Evolutionary conservation across 2,113 vertebrate genomes (phyloP).

Genomic region (Nanorana parkeri): DNA sequence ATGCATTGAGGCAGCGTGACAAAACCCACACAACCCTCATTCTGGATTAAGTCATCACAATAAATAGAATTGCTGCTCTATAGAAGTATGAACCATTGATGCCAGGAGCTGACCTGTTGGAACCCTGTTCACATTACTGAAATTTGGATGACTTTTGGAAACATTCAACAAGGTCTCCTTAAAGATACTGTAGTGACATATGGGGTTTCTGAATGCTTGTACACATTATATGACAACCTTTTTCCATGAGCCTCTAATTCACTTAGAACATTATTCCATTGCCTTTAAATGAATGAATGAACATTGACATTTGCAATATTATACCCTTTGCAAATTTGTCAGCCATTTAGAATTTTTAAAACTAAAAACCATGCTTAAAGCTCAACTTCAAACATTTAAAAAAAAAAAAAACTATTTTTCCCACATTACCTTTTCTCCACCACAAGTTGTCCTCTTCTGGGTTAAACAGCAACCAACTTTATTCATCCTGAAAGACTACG

Average conservation of each 20-base stretch:
- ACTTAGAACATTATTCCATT: not conserved
- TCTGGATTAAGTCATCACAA: constrained; percentile 9
- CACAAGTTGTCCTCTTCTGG: too few species aligned
- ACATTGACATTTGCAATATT: too few species aligned
- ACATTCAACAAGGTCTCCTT: not conserved
- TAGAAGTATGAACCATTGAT: not conserved
- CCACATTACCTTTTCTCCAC: too few species aligned
- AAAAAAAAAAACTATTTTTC: too few species aligned
- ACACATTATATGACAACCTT: not conserved
- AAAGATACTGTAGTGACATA: not conserved
- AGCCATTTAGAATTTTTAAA: too few species aligned
- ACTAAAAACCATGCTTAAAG: too few species aligned
- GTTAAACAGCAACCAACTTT: too few species aligned
- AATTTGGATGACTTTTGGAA: not conserved
- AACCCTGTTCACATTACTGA: not conserved
- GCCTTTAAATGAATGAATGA: too few species aligned
- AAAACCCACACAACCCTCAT: not conserved
- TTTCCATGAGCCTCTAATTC: not conserved
- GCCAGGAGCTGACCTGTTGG: not conserved
- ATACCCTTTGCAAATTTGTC: too few species aligned
- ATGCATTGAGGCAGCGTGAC: not conserved
- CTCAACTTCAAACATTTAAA: too few species aligned
- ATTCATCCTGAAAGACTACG: too few species aligned
- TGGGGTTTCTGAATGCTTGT: not conserved
- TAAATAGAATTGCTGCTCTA: not conserved